These are phyloP conservation scores for Florisuga fusca DNA, from an alignment of 2,797 vertebrate species.

Conservation along the genomic window DNA sequence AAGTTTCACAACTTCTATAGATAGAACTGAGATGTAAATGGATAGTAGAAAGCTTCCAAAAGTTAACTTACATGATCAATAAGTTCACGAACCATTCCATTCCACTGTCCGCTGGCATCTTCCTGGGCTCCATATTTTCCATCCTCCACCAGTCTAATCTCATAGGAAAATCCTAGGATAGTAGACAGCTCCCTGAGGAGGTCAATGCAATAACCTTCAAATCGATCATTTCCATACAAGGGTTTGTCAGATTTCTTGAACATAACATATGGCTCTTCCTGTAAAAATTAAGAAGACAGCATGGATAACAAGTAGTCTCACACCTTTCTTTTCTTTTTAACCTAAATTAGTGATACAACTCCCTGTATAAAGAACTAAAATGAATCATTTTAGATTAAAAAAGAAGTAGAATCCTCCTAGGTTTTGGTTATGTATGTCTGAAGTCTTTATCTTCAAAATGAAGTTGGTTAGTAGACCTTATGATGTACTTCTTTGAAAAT, in stretches of 20 bases:
- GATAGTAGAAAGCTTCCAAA: neutral
- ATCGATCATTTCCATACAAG: constrained; percentile 95
- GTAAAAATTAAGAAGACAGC: constrained; percentile 53
- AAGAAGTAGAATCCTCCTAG: neutral
- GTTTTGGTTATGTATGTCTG: neutral
- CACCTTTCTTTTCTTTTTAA: neutral
- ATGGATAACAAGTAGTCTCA: neutral
- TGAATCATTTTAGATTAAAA: neutral
- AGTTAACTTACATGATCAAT: constrained; percentile 94
- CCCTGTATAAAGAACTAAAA: neutral
- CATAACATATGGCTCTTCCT: constrained; percentile 98
- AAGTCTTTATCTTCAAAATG: neutral
- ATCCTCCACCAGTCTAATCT: constrained; percentile 94
- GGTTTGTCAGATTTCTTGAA: constrained; percentile 99
- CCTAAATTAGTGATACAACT: neutral
- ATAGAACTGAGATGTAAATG: neutral
- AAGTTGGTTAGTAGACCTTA: neutral
- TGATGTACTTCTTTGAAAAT: neutral
- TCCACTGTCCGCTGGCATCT: constrained; percentile 95
- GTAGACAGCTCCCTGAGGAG: constrained; percentile 92
- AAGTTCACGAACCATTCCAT: constrained; percentile 96
- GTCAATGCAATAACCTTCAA: constrained; percentile 97
- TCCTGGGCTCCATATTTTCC: constrained; percentile 95
- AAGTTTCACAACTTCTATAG: neutral
- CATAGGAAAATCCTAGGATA: constrained; percentile 96